Evolutionary conservation across 2,888 invertebrate species (phyloP), one percentile per base, ranked within the genome.

Genomic region (Megaustenia siamemsis): DNA sequence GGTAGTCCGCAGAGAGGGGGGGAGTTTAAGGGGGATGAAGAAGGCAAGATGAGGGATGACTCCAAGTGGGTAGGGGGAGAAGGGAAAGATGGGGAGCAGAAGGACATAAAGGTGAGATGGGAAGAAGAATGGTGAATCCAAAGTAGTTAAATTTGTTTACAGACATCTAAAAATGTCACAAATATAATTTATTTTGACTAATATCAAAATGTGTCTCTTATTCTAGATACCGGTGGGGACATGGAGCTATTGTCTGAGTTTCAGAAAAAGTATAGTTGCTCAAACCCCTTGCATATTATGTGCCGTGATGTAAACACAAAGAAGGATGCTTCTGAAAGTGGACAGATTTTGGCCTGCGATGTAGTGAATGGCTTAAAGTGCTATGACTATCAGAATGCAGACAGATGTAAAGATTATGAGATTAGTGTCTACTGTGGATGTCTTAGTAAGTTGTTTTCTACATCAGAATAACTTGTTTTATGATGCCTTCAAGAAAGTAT

Each of bases 341-440:
- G 89, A 3, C 88, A 90, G 83, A 87, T 83, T 45, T 89, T 89
- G 0, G 86, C 86, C 0, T 93, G 93, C 86, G 90, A 92, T 79
- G 92, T 97, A 85, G 96, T 96, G 88, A 95, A 95, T 21, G 97
- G 97, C 0, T 94, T 98, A 0, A 93, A 96, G 4, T 97, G 97
- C 92, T 94, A 94, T 86, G 88, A 87, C 28, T 89, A 90, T 43
- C 90, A 92, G 79, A 86, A 87, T 24, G 86, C 86, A 40, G 88
- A 87, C 24, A 87, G 86, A 76, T 93, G 93, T 86, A 88, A 89
- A 28, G 93, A 93, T 85, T 93, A 93, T 85, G 91, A 93, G 87
- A 89, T 93, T n/a, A 89, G 92, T 83, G 90, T 93, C 84, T 93
- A 91, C 89, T 93, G 93, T 82, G 93, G 95, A 78, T 96, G 96